These are phyloP conservation scores for Bungarus multicinctus DNA, from an alignment of 2,113 vertebrate species.

Conservation along the genomic window DNA sequence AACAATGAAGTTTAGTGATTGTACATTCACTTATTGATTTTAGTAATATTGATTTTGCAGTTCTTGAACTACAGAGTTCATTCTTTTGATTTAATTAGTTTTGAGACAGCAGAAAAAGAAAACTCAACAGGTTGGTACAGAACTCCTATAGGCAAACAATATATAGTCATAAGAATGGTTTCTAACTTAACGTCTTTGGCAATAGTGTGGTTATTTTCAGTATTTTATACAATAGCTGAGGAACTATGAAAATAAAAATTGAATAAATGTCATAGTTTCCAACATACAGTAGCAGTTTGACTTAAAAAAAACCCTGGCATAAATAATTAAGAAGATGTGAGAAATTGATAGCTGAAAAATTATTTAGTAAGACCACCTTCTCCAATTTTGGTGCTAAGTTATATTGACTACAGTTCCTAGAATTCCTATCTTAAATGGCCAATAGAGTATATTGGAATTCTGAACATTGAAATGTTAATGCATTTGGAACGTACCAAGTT, in stretches of 20 bases:
- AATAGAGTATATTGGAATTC: background rate
- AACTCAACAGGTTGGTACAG: background rate
- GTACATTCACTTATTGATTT: background rate
- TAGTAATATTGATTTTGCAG: background rate
- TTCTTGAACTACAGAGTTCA: background rate
- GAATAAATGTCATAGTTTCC: conserved; percentile 23
- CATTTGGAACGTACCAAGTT: background rate
- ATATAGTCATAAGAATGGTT: background rate
- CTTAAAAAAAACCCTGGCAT: background rate
- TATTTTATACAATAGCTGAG: background rate
- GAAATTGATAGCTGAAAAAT: background rate
- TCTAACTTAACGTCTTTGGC: background rate
- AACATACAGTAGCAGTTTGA: background rate
- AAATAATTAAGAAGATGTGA: background rate
- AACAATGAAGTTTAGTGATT: background rate
- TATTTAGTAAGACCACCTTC: background rate
- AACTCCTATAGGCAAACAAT: background rate
- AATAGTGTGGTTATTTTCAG: conserved; percentile 10
- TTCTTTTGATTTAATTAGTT: background rate
- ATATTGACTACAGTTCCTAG: background rate
- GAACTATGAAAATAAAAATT: conserved; percentile 16
- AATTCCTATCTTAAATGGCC: background rate
- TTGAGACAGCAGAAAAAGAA: background rate
- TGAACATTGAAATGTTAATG: background rate
- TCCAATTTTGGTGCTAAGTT: background rate